Conservation (phyloP, 2,888 invertebrate species). For the Lapara coniferarum region DNA sequence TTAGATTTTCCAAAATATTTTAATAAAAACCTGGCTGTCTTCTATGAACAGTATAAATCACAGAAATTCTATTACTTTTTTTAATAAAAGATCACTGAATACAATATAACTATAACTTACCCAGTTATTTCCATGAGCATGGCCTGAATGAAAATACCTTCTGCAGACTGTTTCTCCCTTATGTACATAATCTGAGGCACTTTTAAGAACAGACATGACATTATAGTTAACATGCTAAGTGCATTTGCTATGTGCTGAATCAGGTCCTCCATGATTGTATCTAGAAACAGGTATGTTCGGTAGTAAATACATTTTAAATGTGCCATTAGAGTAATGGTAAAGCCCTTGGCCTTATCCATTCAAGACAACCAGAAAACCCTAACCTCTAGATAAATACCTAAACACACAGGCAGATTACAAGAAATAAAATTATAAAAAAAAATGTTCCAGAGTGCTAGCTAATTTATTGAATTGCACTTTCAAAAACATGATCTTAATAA, state of each 20-base stretch:
- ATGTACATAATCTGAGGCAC: conserved; percentile 91
- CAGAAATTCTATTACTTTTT: not conserved
- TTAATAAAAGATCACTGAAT: not conserved
- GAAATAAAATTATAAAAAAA: no score
- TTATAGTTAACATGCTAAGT: conserved; percentile 89
- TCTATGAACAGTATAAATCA: not conserved
- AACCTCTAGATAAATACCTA: no score
- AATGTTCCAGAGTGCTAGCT: no score
- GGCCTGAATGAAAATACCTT: conserved; percentile 87
- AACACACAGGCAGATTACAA: no score
- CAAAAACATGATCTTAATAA: no score
- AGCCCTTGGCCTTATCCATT: no score
- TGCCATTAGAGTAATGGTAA: no score
- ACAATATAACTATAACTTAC: conserved; percentile 65
- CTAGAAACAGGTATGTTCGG: not conserved
- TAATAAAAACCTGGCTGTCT: no score
- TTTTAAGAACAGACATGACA: conserved; percentile 90
- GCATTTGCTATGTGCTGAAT: conserved; percentile 52
- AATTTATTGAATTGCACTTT: no score
- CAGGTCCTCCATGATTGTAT: conserved; percentile 34
- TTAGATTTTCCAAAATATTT: no score
- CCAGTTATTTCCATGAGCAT: conserved; percentile 88
- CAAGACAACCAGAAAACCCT: no score
- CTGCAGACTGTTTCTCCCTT: conserved; percentile 85
- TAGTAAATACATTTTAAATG: no score